Evolutionary conservation across 2,888 invertebrate genomes (phyloP).

Genomic region (Silvanus unidentatus): DNA sequence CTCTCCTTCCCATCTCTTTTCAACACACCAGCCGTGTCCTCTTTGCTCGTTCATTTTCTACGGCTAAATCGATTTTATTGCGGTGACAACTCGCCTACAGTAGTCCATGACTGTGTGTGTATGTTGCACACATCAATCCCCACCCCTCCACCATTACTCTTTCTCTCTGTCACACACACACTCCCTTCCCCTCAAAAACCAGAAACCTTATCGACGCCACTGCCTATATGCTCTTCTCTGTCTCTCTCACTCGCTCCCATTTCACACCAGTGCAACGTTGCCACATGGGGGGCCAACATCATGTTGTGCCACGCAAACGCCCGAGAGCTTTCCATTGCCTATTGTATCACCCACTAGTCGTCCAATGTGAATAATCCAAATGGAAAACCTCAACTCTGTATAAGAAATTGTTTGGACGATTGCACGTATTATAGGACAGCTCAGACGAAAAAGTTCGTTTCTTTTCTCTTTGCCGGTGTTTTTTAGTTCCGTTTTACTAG

Average conservation of each 20-base stretch:
- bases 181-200: too few relatives aligned
- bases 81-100: slow-evolving; percentile 33
- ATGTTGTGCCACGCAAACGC: slow-evolving; percentile 25
- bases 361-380: slow-evolving; percentile 23
- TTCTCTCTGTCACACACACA: too few relatives aligned
- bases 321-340: slow-evolving; percentile 32
- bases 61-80: slow-evolving; percentile 30
- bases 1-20: too few relatives aligned
- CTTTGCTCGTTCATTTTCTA: too few relatives aligned
- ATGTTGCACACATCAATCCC: too few relatives aligned
- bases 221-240: too few relatives aligned
- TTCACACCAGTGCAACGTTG: slow-evolving; percentile 29
- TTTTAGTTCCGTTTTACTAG: background rate
- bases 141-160: too few relatives aligned
- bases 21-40: too few relatives aligned
- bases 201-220: too few relatives aligned
- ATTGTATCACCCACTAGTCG: slow-evolving; percentile 30
- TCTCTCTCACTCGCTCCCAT: too few relatives aligned
- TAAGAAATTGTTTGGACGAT: slow-evolving; percentile 19
- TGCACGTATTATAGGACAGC: slow-evolving; percentile 35
- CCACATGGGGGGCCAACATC: too few relatives aligned
- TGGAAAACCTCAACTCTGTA: slow-evolving; percentile 25
- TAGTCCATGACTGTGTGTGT: too few relatives aligned
- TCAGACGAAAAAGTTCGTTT: slow-evolving; percentile 30
- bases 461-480: slow-evolving; percentile 19